Conservation (phyloP, 2,113 vertebrate genomes). For the Dascyllus trimaculatus region DNA sequence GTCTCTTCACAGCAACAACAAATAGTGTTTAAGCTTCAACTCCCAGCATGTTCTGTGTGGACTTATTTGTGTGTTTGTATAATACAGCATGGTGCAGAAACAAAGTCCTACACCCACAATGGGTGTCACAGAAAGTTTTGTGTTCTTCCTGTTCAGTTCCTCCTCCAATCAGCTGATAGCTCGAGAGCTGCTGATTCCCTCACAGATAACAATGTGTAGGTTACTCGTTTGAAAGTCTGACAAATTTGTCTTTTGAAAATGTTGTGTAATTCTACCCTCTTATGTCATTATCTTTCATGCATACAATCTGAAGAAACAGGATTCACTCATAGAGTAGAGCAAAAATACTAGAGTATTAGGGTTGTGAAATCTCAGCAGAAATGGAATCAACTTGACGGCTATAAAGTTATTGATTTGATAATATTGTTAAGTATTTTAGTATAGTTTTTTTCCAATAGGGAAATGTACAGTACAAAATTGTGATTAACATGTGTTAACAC, state of each 20-base stretch:
- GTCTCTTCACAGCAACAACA: constrained; percentile 18
- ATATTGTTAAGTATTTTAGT: no score
- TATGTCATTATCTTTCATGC: background rate
- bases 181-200: constrained; percentile 32
- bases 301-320: background rate
- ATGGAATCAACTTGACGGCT: no score
- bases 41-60: constrained; percentile 17
- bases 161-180: constrained; percentile 69
- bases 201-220: constrained; percentile 49
- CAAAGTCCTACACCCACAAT: constrained; percentile 29
- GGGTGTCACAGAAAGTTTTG: constrained; percentile 42
- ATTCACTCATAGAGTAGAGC: background rate
- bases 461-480: no score
- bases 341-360: background rate
- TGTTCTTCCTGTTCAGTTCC: constrained; percentile 69
- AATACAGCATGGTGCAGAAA: constrained; percentile 37
- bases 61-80: constrained; percentile 6
- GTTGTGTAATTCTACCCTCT: background rate
- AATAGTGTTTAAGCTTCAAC: background rate
- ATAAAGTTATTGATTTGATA: no score
- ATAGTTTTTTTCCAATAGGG: no score
- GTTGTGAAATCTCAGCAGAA: background rate
- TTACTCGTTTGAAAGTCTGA: constrained; percentile 25
- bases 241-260: background rate
- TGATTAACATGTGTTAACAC: no score